Base-by-base conservation (phyloP, 2,888 invertebrate species). In the Drosophila austrosaltans region DNA sequence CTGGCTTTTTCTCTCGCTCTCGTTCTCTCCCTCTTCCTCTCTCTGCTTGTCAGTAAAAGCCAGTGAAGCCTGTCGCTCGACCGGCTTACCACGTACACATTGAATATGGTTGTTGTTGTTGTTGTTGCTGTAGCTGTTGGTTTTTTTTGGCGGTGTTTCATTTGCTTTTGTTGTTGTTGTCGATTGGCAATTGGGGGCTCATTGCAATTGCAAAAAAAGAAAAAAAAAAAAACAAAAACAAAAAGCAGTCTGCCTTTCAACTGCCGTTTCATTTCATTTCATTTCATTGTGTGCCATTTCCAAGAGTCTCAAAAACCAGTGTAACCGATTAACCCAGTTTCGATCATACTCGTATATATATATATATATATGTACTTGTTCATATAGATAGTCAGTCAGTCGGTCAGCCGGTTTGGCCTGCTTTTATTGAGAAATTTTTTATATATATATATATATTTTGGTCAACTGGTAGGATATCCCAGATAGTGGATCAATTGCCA, bases 261-360 rank as follows among this genome's bases (percentile, higher is more conserved):
- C 68, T 54, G 53, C 48, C 69, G 68, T 74, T 74, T 67, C 76
- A 36, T 53, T 76, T 42, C 72, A 36, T 36, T 66, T 73, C 72
- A 58, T 60, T 68, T 62, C 66, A 61, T 72, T 77, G 63, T 66
- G 65, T 74, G 71, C 69, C 77, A 75, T 73, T 82, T 85, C 65
- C 82, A 87, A 22, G 68, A 57, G 64, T 39, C 65, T 16, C 62
- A 58, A 66, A 69, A 69, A 66, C 82, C 77, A 36, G 36, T 79
- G 77, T 79, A 77, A 69, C 87, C 85, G 89, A 77, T 84, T 85
- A 87, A 87, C 85, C 85, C 76, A 84, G 79, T 82, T 83, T 67
- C 48, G 22, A 48, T 48, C 25, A 48, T 20, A 48, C 8, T 1
- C 32, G 58, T 36, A 36, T 36, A 8, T 36, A 36, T 10, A 4